Conservation (phyloP, 2,888 invertebrate species). For the Cosmopolites sordidus region DNA sequence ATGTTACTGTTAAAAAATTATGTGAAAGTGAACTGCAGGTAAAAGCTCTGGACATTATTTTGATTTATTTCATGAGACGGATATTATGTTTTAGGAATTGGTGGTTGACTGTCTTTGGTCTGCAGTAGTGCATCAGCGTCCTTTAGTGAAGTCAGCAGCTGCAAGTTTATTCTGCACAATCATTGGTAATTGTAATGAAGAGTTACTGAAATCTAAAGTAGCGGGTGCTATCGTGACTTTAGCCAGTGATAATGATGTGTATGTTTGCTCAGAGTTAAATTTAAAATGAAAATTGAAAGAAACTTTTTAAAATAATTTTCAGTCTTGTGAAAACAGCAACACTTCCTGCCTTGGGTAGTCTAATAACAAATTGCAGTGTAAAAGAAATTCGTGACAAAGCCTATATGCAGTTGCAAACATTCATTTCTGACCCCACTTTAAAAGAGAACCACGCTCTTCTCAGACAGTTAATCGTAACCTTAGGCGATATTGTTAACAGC, state of each 20-base stretch:
- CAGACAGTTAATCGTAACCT: conserved; percentile 57
- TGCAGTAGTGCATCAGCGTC: conserved; percentile 62
- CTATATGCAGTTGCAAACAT: conserved; percentile 51
- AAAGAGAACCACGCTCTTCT: conserved; percentile 50
- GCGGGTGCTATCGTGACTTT: conserved; percentile 68
- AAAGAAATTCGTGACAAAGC: conserved; percentile 55
- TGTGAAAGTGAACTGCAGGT: conserved; percentile 45
- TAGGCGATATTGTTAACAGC: conserved; percentile 58
- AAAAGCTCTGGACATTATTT: no score
- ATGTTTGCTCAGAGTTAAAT: conserved; percentile 47
- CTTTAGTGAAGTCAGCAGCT: conserved; percentile 57
- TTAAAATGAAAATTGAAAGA: not conserved
- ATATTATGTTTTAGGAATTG: conserved; percentile 46
- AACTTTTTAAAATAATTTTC: conserved; percentile 26
- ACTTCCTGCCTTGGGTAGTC: conserved; percentile 58
- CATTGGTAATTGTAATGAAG: conserved; percentile 54
- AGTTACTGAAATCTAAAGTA: conserved; percentile 55
- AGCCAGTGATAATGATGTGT: conserved; percentile 65
- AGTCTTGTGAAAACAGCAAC: conserved; percentile 60
- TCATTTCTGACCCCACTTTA: conserved; percentile 44
- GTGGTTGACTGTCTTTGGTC: conserved; percentile 61
- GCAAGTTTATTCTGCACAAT: conserved; percentile 58
- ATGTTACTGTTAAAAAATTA: conserved; percentile 43
- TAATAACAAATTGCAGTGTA: conserved; percentile 52
- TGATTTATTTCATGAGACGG: no score